Evolutionary conservation across 2,113 vertebrate species (phyloP), one percentile per base, ranked within the genome.

Genomic region (Pachycephala philippinensis): DNA sequence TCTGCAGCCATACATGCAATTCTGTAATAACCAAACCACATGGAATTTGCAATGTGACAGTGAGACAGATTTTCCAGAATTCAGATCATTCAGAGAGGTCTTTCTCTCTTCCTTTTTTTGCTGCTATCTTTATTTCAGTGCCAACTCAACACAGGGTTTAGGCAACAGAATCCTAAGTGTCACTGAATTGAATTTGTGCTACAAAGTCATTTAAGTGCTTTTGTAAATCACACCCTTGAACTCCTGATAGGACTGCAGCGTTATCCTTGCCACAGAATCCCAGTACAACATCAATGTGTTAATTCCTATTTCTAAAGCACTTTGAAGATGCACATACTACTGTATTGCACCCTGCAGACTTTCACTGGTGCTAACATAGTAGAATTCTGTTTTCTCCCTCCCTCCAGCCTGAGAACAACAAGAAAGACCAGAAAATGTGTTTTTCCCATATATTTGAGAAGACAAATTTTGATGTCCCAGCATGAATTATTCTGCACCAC

Each of bases 401-500:
- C n/a, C 59, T 45, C 50, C 18, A 70, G 68, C 39, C 68, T 63
- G 63, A 96, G 71, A 90, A 47, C 61, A 91, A 93, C 37, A 93
- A 90, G 65, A 91, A 93, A 96, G 85, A 83, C 68, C 56, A 93
- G 65, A 92, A 95, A 93, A 85, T 53, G 27, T 89, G 75, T 21
- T 95, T 96, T 96, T 93, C 60, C 74, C 59, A 85, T 87, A 77
- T 47, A 81, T 92, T 91, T 93, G 47, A 80, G 70, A 70, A 70
- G 90, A 45, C 44, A 93, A 91, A 94, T 95, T 93, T 91, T 96
- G 90, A 96, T 95, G 75, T 92, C 92, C 95, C 85, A 94, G 93
- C 93, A 96, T 85, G 93, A 97, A 96, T 97, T 96, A 96, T 96
- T 96, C 96, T 71, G 87, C 88, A 91, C 90, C 85, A 90, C 64